These are phyloP conservation scores for Phoxinus dragarum DNA, from an alignment of 2,797 vertebrate genomes.

Conservation along the genomic window DNA sequence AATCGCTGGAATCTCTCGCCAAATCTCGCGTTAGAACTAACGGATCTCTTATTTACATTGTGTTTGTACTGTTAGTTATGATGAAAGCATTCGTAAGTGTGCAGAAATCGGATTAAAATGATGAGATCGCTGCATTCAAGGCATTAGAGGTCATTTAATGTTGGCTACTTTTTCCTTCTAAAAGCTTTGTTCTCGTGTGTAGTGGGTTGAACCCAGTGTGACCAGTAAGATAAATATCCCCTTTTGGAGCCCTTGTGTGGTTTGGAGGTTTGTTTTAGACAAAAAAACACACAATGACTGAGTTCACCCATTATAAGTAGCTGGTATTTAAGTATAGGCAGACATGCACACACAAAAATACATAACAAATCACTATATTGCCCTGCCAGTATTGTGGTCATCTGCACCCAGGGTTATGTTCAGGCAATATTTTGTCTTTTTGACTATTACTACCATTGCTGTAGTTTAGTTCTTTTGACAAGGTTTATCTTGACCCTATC, in stretches of 20 bases:
- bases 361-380: constrained; percentile 49
- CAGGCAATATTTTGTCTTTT: constrained; percentile 27
- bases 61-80: too few species aligned
- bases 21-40: too few species aligned
- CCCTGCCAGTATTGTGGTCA: constrained; percentile 57
- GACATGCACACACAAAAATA: constrained; percentile 47
- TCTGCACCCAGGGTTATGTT: constrained; percentile 48
- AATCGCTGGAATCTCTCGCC: too few species aligned
- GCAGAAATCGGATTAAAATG: too few species aligned
- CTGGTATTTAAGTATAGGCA: constrained; percentile 57
- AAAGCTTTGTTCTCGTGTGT: constrained; percentile 41
- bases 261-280: constrained; percentile 55
- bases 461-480: background rate
- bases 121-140: too few species aligned
- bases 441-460: background rate
- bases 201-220: constrained; percentile 36
- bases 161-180: background rate
- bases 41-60: too few species aligned
- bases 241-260: constrained; percentile 38
- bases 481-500: constrained; percentile 1
- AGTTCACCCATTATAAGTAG: constrained; percentile 51
- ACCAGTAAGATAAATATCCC: constrained; percentile 48
- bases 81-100: too few species aligned
- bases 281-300: constrained; percentile 56
- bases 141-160: constrained; percentile 12